Conservation (phyloP, 2,888 invertebrate species). For the Drosophila histrio region DNA sequence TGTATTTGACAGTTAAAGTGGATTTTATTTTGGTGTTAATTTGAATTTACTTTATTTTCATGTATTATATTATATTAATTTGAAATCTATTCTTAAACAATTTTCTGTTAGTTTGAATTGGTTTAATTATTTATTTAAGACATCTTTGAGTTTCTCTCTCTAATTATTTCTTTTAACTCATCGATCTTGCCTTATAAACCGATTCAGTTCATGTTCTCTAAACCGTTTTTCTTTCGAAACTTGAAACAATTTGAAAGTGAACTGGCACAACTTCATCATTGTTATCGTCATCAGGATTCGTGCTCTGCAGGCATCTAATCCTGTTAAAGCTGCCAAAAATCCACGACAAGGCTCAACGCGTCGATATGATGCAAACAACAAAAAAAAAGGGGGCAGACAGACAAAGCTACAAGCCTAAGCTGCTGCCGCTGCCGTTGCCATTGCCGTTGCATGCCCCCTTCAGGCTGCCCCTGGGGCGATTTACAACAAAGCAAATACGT, state of each 20-base stretch:
- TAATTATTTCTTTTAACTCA: background rate
- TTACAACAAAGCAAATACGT: conserved; percentile 63
- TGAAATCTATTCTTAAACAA: background rate
- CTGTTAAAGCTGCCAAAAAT: conserved; percentile 79
- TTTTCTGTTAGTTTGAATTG: too few species aligned
- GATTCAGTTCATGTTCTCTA: background rate
- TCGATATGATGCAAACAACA: conserved; percentile 25
- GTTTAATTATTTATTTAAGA: background rate
- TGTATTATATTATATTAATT: background rate
- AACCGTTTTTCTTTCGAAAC: background rate
- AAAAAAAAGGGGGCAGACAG: conserved; percentile 24
- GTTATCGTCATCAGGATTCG: conserved; percentile 22
- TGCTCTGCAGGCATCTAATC: conserved; percentile 64
- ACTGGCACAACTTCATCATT: background rate
- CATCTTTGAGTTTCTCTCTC: background rate
- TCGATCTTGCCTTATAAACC: background rate
- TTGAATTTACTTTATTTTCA: background rate
- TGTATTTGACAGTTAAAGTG: background rate
- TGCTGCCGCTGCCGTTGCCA: background rate
- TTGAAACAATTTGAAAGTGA: background rate
- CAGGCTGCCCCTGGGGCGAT: conserved; percentile 37
- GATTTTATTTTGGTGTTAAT: background rate
- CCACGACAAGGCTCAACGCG: conserved; percentile 64
- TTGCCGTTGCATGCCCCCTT: conserved; percentile 4
- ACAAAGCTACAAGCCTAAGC: conserved; percentile 61